A percentile compares a stretch with the other conserved stretches of the same genome.
Evolutionary conservation across 2,797 vertebrate genomes (phyloP).

Genomic region (Schizopygopsis pylzovi): DNA sequence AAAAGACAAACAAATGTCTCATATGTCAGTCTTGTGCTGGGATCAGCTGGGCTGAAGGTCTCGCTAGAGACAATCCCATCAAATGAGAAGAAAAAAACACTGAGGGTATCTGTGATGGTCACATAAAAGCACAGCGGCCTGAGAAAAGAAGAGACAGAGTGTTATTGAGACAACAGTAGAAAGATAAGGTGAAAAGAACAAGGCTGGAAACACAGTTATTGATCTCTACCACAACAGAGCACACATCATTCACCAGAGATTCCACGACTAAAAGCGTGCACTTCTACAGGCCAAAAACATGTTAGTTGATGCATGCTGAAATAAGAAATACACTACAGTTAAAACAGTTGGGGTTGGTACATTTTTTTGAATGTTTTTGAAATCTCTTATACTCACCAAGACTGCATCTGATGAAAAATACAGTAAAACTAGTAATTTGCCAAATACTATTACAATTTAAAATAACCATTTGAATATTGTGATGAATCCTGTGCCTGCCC

Average conservation of each 20-base stretch:
- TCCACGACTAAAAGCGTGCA: not conserved
- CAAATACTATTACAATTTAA: not conserved
- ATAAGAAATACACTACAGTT: not conserved
- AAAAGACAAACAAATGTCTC: not conserved
- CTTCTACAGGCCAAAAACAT: not conserved
- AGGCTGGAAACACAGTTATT: not conserved
- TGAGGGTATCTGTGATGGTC: not conserved
- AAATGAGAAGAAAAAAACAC: not conserved
- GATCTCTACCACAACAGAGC: not conserved
- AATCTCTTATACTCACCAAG: not conserved
- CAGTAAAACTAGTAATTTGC: not conserved
- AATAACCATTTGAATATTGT: not conserved
- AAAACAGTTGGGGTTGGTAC: not conserved
- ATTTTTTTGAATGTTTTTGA: not conserved
- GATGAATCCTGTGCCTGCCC: too few species aligned
- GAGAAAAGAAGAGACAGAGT: not conserved
- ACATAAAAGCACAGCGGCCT: not conserved
- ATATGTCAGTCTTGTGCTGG: not conserved
- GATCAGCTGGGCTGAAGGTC: slow-evolving; percentile 5
- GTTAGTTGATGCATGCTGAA: not conserved
- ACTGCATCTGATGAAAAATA: not conserved
- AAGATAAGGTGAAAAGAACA: slow-evolving; percentile 25
- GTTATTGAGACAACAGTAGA: not conserved
- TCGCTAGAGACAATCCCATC: slow-evolving; percentile 4
- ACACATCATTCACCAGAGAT: not conserved